These are phyloP conservation scores for Carabus problematicus DNA, from an alignment of 2,888 invertebrate genomes.

Conservation along the genomic window DNA sequence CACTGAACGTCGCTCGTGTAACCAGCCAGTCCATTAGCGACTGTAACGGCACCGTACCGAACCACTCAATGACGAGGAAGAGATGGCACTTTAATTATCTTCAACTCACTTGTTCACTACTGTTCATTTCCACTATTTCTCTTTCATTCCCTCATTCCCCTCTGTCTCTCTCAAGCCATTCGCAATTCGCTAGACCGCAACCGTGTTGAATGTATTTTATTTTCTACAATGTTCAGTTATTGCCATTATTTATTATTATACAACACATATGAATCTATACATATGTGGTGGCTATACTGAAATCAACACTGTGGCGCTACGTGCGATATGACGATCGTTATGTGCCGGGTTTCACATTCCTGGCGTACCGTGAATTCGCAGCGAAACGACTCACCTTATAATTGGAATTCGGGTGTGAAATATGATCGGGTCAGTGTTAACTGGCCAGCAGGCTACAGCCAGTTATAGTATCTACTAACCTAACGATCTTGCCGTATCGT, in stretches of 20 bases:
- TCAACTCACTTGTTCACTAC: conserved; percentile 1
- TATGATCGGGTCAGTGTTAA: conserved; percentile 10
- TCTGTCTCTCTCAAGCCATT: too few species aligned
- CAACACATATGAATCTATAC: too few species aligned
- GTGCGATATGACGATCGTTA: conserved; percentile 18
- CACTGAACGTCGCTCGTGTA: not conserved
- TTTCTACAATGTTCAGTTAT: too few species aligned
- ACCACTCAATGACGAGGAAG: conserved; percentile 36
- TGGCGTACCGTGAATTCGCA: conserved; percentile 31
- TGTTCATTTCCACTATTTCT: not conserved
- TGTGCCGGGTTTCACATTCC: conserved; percentile 25
- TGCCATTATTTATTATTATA: too few species aligned
- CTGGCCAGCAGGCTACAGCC: not conserved
- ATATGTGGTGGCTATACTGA: not conserved
- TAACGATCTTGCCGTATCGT: not conserved
- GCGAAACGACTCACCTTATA: conserved; percentile 19
- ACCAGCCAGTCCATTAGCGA: conserved; percentile 2
- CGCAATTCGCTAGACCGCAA: too few species aligned
- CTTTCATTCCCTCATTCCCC: not conserved
- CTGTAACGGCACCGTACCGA: conserved; percentile 1
- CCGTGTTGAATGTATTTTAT: too few species aligned
- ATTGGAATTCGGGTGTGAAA: conserved; percentile 26
- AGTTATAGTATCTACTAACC: not conserved
- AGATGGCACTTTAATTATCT: conserved; percentile 40
- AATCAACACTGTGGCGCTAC: conserved; percentile 1